Evolutionary conservation across 2,888 invertebrate species (phyloP).

Genomic region (Epiblema foenella): DNA sequence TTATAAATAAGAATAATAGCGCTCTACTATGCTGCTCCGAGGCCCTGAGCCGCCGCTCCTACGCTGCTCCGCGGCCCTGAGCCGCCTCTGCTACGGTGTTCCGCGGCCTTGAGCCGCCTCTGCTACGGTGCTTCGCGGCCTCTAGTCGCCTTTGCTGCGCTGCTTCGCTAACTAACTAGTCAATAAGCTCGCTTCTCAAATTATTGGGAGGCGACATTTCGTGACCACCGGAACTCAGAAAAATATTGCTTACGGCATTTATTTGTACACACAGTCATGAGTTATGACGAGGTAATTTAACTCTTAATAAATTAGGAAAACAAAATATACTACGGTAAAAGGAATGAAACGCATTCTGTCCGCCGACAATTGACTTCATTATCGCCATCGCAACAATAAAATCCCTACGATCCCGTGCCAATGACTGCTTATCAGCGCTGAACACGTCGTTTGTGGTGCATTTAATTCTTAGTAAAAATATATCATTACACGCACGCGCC

Average conservation of each 20-base stretch:
- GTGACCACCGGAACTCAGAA: background rate
- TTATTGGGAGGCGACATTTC: too few species aligned
- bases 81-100: too few species aligned
- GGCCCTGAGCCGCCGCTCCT: too few species aligned
- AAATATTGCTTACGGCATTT: background rate
- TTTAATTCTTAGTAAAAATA: constrained; percentile 71
- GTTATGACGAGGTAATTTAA: background rate
- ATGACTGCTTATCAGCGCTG: constrained; percentile 73
- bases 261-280: background rate
- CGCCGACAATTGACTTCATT: constrained; percentile 47
- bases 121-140: too few species aligned
- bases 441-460: constrained; percentile 66
- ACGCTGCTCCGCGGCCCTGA: too few species aligned
- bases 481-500: constrained; percentile 69
- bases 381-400: constrained; percentile 58
- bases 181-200: too few species aligned
- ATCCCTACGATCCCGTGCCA: constrained; percentile 60
- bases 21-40: too few species aligned
- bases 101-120: too few species aligned
- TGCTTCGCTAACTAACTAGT: too few species aligned
- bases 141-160: too few species aligned
- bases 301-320: background rate
- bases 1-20: too few species aligned
- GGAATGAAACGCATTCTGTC: constrained; percentile 13
- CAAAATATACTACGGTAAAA: background rate